phyloP scores from a whole-genome alignment of 1,140 invertebrate species.

The Pogonomyrmex californicus region DNA sequence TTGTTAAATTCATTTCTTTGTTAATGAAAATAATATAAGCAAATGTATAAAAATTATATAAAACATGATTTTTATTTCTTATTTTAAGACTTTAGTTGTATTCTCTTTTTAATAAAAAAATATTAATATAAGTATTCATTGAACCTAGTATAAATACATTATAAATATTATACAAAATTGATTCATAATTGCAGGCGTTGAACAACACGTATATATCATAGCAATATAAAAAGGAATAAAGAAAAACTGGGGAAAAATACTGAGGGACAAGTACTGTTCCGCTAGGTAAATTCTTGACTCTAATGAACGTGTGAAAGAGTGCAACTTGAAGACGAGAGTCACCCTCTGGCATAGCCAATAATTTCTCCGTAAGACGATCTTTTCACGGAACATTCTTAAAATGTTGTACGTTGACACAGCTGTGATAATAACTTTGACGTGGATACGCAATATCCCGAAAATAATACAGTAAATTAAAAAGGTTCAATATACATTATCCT shows the following conservation, averaged over 20 bases:
- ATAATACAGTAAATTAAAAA: not conserved
- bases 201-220: constrained; percentile 3
- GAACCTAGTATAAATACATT: not conserved
- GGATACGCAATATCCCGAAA: not conserved
- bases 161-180: constrained; percentile 22
- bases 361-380: constrained; percentile 61
- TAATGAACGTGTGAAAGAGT: constrained; percentile 82
- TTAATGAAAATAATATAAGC: not conserved
- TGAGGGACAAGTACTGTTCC: constrained; percentile 17
- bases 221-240: constrained; percentile 14
- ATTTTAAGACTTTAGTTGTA: not conserved
- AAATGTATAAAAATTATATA: not conserved
- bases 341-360: constrained; percentile 75
- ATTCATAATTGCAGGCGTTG: not conserved
- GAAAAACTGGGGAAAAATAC: constrained; percentile 29
- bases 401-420: constrained; percentile 4
- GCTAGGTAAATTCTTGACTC: constrained; percentile 83
- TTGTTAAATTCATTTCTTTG: not conserved
- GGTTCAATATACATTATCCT: not conserved
- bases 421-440: constrained; percentile 13
- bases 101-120: not conserved
- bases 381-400: constrained; percentile 27
- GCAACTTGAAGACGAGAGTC: constrained; percentile 82
- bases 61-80: not conserved
- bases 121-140: not conserved